Conservation (phyloP, 2,888 invertebrate genomes). For the Cheilosia pagana region DNA sequence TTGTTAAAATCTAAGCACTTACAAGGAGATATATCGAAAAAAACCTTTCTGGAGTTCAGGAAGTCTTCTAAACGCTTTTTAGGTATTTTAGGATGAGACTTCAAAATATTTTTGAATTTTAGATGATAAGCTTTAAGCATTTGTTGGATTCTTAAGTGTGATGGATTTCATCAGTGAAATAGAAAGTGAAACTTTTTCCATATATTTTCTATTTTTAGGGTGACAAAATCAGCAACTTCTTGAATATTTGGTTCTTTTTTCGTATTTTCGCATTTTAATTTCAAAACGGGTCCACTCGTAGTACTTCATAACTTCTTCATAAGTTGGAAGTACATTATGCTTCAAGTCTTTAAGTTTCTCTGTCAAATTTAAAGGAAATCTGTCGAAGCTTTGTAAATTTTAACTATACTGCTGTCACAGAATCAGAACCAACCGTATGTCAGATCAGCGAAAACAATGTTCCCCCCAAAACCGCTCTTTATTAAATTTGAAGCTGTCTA, state of each 20-base stretch:
- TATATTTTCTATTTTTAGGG: slow-evolving; percentile 9
- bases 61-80: slow-evolving; percentile 9
- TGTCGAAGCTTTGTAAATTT: too few species aligned
- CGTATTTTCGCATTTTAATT: slow-evolving; percentile 5
- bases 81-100: slow-evolving; percentile 8
- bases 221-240: background rate
- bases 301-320: background rate
- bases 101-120: slow-evolving; percentile 6
- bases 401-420: too few species aligned
- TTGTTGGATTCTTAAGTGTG: slow-evolving; percentile 6
- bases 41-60: background rate
- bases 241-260: background rate
- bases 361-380: too few species aligned
- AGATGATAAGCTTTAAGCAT: slow-evolving; percentile 19
- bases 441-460: too few species aligned
- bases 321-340: too few species aligned
- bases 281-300: background rate
- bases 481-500: too few species aligned
- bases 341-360: too few species aligned
- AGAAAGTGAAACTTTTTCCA: slow-evolving; percentile 9
- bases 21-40: slow-evolving; percentile 6
- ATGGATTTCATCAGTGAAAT: too few species aligned
- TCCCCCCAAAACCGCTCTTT: too few species aligned
- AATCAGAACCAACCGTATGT: too few species aligned
- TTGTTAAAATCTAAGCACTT: background rate